phyloP scores from a whole-genome alignment of 2,797 vertebrate genomes.

The Hemitrygon akajei region DNA sequence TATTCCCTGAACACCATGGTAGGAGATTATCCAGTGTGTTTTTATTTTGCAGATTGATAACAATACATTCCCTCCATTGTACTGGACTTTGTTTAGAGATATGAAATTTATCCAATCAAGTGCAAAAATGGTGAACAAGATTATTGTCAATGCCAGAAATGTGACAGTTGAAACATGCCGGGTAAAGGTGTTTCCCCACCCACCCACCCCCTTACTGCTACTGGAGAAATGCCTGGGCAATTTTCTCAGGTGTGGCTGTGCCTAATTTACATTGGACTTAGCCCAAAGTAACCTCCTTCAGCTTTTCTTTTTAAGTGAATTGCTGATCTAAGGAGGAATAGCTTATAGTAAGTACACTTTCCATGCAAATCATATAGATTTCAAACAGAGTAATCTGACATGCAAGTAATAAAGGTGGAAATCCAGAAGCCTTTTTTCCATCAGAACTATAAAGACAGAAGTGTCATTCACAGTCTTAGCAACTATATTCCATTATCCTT shows the following conservation, averaged over 20 bases:
- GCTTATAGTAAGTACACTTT: background rate
- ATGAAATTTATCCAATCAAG: background rate
- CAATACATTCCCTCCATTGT: background rate
- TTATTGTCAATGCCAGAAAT: background rate
- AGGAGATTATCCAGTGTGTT: background rate
- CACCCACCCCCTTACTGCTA: no score
- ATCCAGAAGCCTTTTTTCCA: background rate
- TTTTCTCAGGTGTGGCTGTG: no score
- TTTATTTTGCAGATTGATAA: background rate
- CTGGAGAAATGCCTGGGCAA: background rate
- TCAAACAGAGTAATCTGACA: constrained; percentile 3
- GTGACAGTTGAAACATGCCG: background rate
- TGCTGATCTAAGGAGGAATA: background rate
- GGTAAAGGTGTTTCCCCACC: no score
- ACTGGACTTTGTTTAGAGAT: background rate
- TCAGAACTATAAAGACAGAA: background rate
- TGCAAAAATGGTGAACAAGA: background rate
- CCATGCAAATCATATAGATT: background rate
- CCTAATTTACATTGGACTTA: background rate
- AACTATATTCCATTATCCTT: background rate
- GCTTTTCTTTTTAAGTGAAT: background rate
- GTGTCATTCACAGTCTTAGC: background rate
- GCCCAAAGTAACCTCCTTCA: background rate
- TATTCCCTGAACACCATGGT: background rate
- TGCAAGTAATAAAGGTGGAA: background rate